These are phyloP conservation scores for Harpalus rufipes DNA, from an alignment of 2,888 invertebrate species.

Conservation along the genomic window DNA sequence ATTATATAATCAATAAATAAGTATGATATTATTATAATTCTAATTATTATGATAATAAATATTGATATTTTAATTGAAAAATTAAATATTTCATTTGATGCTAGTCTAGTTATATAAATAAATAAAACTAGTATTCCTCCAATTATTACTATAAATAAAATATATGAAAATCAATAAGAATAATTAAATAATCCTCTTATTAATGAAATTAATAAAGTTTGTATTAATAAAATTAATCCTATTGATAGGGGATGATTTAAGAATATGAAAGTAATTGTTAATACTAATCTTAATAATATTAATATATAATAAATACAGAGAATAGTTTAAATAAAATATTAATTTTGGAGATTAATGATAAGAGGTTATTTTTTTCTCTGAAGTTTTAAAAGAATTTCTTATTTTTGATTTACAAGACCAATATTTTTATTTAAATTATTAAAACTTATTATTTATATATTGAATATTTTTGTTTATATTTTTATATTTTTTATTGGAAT, in stretches of 20 bases:
- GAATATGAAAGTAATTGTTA: slow-evolving; percentile 76
- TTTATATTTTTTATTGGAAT: slow-evolving; percentile 79
- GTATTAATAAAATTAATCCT: too few species aligned
- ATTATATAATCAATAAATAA: slow-evolving; percentile 74
- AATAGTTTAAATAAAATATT: slow-evolving; percentile 84
- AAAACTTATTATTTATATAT: slow-evolving; percentile 76
- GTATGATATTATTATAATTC: slow-evolving; percentile 64
- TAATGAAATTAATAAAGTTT: too few species aligned
- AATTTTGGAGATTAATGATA: slow-evolving; percentile 74
- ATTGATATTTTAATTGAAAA: slow-evolving; percentile 72
- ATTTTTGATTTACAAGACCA: slow-evolving; percentile 71
- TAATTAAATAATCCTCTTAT: too few species aligned
- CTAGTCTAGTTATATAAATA: slow-evolving; percentile 76
- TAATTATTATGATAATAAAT: neutral
- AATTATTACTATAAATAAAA: slow-evolving; percentile 76
- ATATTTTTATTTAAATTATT: too few species aligned
- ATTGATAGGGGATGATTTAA: slow-evolving; percentile 76
- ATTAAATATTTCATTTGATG: slow-evolving; percentile 81
- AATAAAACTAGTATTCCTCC: slow-evolving; percentile 72
- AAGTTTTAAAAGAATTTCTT: slow-evolving; percentile 81
- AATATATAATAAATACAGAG: slow-evolving; percentile 77
- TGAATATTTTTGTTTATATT: slow-evolving; percentile 77
- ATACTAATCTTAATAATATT: slow-evolving; percentile 73
- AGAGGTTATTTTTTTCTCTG: slow-evolving; percentile 74
- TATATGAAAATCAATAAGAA: slow-evolving; percentile 1